Evolutionary conservation across 2,888 invertebrate species (phyloP), one percentile per base, ranked within the genome.

Genomic region (Nomada fabriciana): DNA sequence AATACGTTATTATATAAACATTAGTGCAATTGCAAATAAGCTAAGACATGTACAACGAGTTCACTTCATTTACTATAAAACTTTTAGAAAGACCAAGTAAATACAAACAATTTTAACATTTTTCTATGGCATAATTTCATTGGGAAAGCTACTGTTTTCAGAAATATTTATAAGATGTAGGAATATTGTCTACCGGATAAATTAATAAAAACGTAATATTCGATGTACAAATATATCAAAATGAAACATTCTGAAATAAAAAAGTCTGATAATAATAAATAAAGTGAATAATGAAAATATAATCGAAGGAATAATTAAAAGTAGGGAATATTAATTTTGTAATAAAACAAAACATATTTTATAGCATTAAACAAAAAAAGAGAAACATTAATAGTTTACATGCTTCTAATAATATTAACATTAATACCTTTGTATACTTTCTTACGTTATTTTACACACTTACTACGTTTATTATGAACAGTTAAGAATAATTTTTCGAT

Each of bases 161-260:
- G 11, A 74, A 67, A 47, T 70, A 69, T 52, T 43, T 11, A 68
- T 61, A 80, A 9, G 47, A 52, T 50, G 57, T 23, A 47, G 23
- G 4, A 68, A 23, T 67, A 63, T 52, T 53, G 36, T 25, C n/a
- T 29, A 64, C 47, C 25, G 50, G 43, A 52, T 52, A 72, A 72
- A 67, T 76, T 77, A 88, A 70, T 80, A 76, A 81, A 78, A 79
- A 43, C 25, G 42, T 59, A 80, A 76, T 36, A 11, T 75, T 71
- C 60, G 77, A 70, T 79, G 71, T 79, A 88, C 77, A 88, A 25
- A 83, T 80, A 70, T 84, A 86, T 89, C 87, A 86, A 87, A 87
- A 84, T 86, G 79, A 85, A 57, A 61, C 80, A 85, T 80, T 80
- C 63, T 36, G 36, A 36, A 7, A 7, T 7, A 36, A 36, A 50